Evolutionary conservation across 2,888 invertebrate species (phyloP), one percentile per base, ranked within the genome.

Genomic region (Pharmacophagus antenor): DNA sequence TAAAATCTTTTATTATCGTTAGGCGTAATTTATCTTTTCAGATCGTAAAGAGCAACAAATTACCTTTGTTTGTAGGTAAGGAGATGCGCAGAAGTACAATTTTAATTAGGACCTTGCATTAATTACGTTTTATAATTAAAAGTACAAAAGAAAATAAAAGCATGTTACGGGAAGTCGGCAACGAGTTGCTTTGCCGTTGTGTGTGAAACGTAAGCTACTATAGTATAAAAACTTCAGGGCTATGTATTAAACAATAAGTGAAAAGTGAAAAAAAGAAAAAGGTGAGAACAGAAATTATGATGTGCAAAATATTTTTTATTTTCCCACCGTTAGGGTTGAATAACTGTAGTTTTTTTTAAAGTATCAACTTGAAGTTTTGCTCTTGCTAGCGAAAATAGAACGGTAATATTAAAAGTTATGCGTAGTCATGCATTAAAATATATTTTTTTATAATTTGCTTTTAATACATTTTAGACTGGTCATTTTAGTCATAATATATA

Each of bases 81-180:
- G 42, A 61, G 60, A 47, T 51, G 55, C 52, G 56, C 41, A 52
- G 22, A 56, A 47, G 56, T 61, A 61, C 61, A 20, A 56, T 61
- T 61, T 61, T 61, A 61, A 61, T 56, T 61, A 61, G 56, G 42
- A 53, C 56, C 61, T 56, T 61, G 61, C 56, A 56, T 61, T 61
- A 61, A 61, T 61, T 61, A 56, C 52, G 52, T 56, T 61, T 56
- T 52, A 56, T 60, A 56, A 55, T 61, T 61, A 61, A 61, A 61
- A 60, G 60, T 60, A 25, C 31, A 53, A 56, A 56, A 56, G 48
- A 48, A 22, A 61, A 61, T 56, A 50, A 61, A 56, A 56, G 56
- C 50, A 56, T 42, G 42, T 55, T 60, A 55, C 27, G 49, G 21
- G 48, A 49, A 55, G 55, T 37, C 50, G 31, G 50, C 42, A 55